These are phyloP conservation scores for Diadumene lineata DNA, from an alignment of 92 coral and sea anemone species.

Conservation along the genomic window DNA sequence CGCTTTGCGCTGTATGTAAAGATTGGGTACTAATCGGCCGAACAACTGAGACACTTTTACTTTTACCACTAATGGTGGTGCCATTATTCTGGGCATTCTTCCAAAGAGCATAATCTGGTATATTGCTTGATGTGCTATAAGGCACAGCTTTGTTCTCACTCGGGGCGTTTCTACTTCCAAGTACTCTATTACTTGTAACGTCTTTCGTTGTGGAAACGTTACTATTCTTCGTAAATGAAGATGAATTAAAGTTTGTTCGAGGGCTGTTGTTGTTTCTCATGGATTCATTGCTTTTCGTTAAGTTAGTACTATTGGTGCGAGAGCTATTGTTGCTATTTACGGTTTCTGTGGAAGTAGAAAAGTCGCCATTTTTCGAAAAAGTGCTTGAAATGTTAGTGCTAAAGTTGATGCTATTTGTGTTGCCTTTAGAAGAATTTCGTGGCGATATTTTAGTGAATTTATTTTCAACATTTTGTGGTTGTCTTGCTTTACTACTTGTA, in stretches of 20 bases:
- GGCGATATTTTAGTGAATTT: slow-evolving; percentile 26
- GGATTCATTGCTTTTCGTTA: too few species aligned
- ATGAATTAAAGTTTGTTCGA: not conserved
- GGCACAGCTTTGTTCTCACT: not conserved
- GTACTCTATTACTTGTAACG: not conserved
- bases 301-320: not conserved
- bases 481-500: not conserved
- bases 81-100: too few species aligned
- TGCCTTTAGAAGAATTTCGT: not conserved
- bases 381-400: not conserved
- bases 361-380: not conserved
- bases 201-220: not conserved
- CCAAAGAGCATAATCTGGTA: too few species aligned
- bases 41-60: not conserved
- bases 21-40: not conserved
- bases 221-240: not conserved
- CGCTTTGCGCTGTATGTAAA: not conserved
- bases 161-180: not conserved
- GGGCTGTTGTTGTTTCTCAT: not conserved
- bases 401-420: not conserved
- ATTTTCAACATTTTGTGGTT: not conserved
- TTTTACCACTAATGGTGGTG: too few species aligned
- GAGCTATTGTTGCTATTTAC: not conserved
- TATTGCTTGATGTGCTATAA: too few species aligned
- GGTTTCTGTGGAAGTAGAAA: not conserved